Evolutionary conservation across 2,797 vertebrate species (phyloP).

Genomic region (Aeoliscus strigatus): DNA sequence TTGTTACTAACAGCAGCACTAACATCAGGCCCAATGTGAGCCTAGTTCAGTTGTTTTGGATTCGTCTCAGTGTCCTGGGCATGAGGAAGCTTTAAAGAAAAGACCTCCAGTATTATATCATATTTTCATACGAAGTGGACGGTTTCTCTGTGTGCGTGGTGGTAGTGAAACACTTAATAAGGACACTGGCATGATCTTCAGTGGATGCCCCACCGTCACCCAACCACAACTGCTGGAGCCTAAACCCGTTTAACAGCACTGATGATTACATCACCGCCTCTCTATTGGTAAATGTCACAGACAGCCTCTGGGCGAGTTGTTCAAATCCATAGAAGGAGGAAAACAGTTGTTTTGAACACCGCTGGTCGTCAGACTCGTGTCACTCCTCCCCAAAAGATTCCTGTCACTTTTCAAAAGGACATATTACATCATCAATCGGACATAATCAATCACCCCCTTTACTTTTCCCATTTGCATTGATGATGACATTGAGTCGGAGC

Average conservation of each 20-base stretch:
- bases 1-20: too few relatives aligned
- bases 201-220: background rate
- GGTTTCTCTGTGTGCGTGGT: too few relatives aligned
- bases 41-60: too few relatives aligned
- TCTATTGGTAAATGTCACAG: slow-evolving; percentile 46
- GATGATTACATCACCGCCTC: slow-evolving; percentile 43
- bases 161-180: slow-evolving; percentile 9
- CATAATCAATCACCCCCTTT: too few relatives aligned
- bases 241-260: slow-evolving; percentile 40
- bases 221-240: slow-evolving; percentile 6
- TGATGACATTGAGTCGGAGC: too few relatives aligned
- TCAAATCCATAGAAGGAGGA: slow-evolving; percentile 3
- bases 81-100: too few relatives aligned
- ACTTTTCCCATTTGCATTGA: too few relatives aligned
- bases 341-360: slow-evolving; percentile 18
- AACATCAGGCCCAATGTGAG: too few relatives aligned
- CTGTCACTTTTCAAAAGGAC: slow-evolving; percentile 6
- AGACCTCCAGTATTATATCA: too few relatives aligned
- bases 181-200: slow-evolving; percentile 26
- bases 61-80: too few relatives aligned
- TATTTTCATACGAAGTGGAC: too few relatives aligned
- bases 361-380: background rate
- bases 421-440: too few relatives aligned
- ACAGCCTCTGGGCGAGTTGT: slow-evolving; percentile 27
- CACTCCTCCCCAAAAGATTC: background rate